Evolutionary conservation across 2,888 invertebrate genomes (phyloP), one percentile per base, ranked within the genome.

Genomic region (Globia sparganii): DNA sequence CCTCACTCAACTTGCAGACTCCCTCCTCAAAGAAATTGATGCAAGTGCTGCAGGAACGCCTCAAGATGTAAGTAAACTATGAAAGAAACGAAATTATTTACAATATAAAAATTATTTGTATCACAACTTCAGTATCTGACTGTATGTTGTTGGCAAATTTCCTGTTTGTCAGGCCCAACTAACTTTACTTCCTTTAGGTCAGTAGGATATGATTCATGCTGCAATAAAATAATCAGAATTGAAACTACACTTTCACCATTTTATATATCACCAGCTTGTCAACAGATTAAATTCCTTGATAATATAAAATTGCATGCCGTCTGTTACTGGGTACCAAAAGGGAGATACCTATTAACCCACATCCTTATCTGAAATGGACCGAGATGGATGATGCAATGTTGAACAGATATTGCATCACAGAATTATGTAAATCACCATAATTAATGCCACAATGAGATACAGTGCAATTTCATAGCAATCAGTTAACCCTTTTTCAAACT

Each of bases 1-100:
- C 93, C 97, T 98, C 94, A 98, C 98, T 96, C 98, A 98, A 95
- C 97, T 98, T 97, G 98, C 98, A 95, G 98, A 98, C 95, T 98
- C 98, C 96, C 97, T 98, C 96, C 97, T 98, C 97, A 97, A 98
- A 97, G 98, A 98, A 90, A 96, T 97, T 98, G 98, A 98, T 97
- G 96, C 97, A 97, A 95, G 97, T 97, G 91, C 97, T 98, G 87
- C 97, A 97, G 96, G 97, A 97, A 92, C 97, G 97, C 93, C 96
- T 97, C 93, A 97, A 96, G 95, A 97, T 97, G 98, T 98, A 95
- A 97, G 97, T 75, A 25, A 5, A 34, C 0, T 2, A 28, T 13
- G 21, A 34, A 68, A 40, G n/a, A 25, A 53, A 66, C 4, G 0
- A 18, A 25, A 56, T 25, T 34, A 21, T 61, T 66, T 15, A 0